Evolutionary conservation across 2,797 vertebrate species (phyloP), one percentile per base, ranked within the genome.

Genomic region (Premnoplex brunnescens): DNA sequence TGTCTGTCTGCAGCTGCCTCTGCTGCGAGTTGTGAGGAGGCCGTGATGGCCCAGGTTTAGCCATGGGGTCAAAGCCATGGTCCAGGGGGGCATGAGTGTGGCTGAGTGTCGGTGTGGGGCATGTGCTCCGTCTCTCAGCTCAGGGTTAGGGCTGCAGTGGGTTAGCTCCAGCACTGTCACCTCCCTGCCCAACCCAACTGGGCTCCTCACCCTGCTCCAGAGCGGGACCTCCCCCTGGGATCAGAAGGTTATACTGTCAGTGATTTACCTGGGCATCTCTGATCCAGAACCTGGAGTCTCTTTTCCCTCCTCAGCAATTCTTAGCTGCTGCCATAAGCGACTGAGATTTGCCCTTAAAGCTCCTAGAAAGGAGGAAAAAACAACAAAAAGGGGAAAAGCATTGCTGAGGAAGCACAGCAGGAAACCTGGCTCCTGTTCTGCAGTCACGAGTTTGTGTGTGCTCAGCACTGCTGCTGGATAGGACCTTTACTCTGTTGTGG

Each of bases 261-360:
- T 4, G 28, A 9, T 56, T 69, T 15, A 13, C 22, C 15, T 16
- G 37, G 2, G 26, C 28, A 13, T 48, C n/a, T 26, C 32, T 12
- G 19, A 13, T 52, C 60, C 37, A 21, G 64, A 79, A 12, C 24
- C n/a, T 2, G 1, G 6, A 2, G 7, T 6, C 6, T 48, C 39
- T 20, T 44, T 82, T 37, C 7, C 14, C 10, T 88, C 58, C 60
- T 43, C 0, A 2, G 20, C 0, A 10, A 5, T 85, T 74, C 73
- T n/a, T 12, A 18, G n/a, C 34, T 0, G 0, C 66, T 69, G 59
- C 43, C 3, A 0, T 7, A 20, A 68, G 4, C 1, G 3, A 32
- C 64, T 18, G 39, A 27, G 48, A 36, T 73, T 93, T 90, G 64
- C 36, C 48, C 62, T 85, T 19, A 51, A 49, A 78, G 7, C 16